Percentiles rank a stretch among this genome's conserved stretches.
phyloP scores from a whole-genome alignment of 2,113 vertebrate genomes.

The Tupaia chinensis region DNA sequence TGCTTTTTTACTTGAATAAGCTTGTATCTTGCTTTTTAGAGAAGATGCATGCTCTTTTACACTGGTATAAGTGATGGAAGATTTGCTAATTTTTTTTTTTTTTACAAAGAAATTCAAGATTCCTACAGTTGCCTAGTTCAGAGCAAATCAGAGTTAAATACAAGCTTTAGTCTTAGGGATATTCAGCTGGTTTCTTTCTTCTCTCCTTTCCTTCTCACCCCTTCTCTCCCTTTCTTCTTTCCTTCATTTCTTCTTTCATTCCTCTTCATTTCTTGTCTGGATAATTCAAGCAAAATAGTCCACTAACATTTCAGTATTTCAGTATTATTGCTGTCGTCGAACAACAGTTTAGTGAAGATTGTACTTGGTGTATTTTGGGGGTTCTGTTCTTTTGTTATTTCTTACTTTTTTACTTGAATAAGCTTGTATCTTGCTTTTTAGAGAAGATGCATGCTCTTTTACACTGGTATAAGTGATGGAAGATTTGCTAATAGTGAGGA shows the following conservation, averaged over 20 bases:
- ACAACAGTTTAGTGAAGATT: conserved; percentile 84
- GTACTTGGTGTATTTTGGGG: conserved; percentile 62
- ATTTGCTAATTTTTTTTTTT: conserved; percentile 69
- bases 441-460: conserved; percentile 70
- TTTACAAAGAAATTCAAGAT: conserved; percentile 29
- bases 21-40: conserved; percentile 60
- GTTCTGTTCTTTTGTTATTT: conserved; percentile 66
- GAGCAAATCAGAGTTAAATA: conserved; percentile 65
- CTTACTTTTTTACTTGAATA: conserved; percentile 65
- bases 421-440: conserved; percentile 46
- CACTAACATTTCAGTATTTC: conserved; percentile 82
- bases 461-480: conserved; percentile 68
- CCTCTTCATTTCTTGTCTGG: background rate
- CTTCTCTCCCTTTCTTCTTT: rapidly evolving
- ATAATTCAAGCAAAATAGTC: conserved; percentile 42
- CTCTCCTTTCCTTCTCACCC: too few species aligned
- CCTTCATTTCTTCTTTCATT: rapidly evolving
- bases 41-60: conserved; percentile 63
- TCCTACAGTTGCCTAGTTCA: background rate
- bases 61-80: conserved; percentile 68
- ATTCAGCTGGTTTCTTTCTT: conserved; percentile 63
- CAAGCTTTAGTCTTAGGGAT: conserved; percentile 69
- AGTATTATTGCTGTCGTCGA: conserved; percentile 73
- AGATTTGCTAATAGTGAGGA: conserved; percentile 75
- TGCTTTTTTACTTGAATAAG: conserved; percentile 65